Conservation (phyloP, 2,113 vertebrate genomes). For the Orycteropus afer region DNA sequence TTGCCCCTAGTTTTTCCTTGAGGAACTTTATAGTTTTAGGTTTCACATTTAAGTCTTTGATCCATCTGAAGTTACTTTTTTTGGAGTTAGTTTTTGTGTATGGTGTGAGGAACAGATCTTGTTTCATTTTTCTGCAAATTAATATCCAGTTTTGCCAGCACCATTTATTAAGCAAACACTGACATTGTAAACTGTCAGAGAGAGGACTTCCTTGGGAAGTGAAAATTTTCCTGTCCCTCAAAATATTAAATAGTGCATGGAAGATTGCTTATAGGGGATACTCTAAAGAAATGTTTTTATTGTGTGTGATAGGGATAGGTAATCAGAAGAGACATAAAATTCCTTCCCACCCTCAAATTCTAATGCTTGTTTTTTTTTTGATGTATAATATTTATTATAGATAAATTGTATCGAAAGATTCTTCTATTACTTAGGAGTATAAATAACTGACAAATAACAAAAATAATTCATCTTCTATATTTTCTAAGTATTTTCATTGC, state of each 20-base stretch:
- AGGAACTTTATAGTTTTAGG: too few species aligned
- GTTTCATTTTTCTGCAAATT: too few species aligned
- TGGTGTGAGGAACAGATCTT: too few species aligned
- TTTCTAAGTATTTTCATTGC: neutral
- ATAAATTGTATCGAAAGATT: neutral
- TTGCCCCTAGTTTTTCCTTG: too few species aligned
- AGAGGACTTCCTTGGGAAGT: too few species aligned
- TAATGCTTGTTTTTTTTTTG: neutral
- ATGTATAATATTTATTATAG: neutral
- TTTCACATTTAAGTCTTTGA: too few species aligned
- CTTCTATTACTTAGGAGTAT: neutral
- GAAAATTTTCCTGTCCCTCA: neutral
- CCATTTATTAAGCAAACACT: too few species aligned
- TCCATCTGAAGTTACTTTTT: too few species aligned
- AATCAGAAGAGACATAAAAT: neutral
- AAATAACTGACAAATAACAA: neutral
- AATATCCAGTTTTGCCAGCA: too few species aligned
- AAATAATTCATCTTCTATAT: neutral
- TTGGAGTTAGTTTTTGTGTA: too few species aligned
- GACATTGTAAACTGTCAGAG: too few species aligned
- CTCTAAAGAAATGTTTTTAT: neutral
- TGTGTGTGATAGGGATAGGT: neutral
- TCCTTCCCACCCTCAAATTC: neutral
- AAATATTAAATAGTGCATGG: neutral
- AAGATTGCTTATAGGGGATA: neutral